Percentiles rank a stretch among this genome's conserved stretches.
Conservation (phyloP, 2,113 vertebrate species). For the Centropus bengalensis region DNA sequence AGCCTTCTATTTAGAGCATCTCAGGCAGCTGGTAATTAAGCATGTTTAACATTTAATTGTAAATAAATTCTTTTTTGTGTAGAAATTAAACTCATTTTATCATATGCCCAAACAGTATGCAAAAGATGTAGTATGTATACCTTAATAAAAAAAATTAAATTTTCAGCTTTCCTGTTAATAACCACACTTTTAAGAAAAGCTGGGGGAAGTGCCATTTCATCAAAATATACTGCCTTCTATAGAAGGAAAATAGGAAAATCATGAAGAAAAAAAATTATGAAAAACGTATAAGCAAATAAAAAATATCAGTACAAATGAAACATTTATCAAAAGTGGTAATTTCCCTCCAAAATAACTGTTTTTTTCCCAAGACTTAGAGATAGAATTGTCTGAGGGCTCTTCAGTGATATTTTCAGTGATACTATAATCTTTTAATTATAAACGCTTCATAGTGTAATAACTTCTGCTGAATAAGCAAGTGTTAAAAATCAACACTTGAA, state of each 20-base stretch:
- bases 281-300: neutral
- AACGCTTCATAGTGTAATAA: neutral
- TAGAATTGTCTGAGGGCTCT: neutral
- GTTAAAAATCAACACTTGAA: neutral
- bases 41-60: neutral
- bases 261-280: neutral
- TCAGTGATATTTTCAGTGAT: neutral
- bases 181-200: neutral
- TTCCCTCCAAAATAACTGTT: neutral
- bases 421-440: neutral
- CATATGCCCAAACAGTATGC: neutral
- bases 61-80: neutral
- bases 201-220: neutral
- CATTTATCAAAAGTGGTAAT: neutral
- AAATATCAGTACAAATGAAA: neutral
- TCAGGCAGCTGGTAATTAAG: neutral
- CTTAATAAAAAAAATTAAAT: neutral
- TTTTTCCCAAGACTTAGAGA: neutral
- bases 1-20: neutral
- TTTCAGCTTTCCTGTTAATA: neutral
- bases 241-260: neutral
- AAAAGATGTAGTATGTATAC: neutral
- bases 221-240: neutral
- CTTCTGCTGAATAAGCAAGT: neutral
- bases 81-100: neutral